Evolutionary conservation across 2,888 invertebrate genomes (phyloP), one percentile per base, ranked within the genome.

Genomic region (Oxycera nigricornis): DNA sequence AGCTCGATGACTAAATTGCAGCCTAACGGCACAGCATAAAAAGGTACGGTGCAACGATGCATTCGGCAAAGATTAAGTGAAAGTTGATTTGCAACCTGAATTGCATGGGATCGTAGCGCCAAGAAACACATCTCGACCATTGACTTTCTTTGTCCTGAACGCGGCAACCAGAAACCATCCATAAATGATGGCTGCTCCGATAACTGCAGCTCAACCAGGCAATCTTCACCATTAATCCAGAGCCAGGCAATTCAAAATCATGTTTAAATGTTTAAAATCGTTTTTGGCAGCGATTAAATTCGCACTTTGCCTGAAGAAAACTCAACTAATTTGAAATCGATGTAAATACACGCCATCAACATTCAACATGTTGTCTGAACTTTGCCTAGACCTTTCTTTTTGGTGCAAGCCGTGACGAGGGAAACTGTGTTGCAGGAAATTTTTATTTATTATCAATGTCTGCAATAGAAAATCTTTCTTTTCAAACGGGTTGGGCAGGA

Each of bases 311-410:
- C 24, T 24, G 11, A 24, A 55, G 55, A 24, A 9, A 3, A 17
- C n/a, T 22, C 17, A 4, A 55, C 55, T 55, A 55, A 55, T 55
- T 55, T 55, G 22, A 22, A 20, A 55, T 55, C 2, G 24, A 55
- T 55, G 55, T 55, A 4, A 22, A 24, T 55, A 46, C 22, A 55
- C 24, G 24, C 20, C 55, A 55, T 20, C 4, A 41, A 9, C n/a
- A 24, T 41, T 39, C 6, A 65, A 24, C 65, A 41, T 39, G 41
- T 2, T 11, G 52, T 55, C 31, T 52, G 70, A 70, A 70, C 52
- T 70, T 70, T 70, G 55, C 70, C 70, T 70, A 70, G 70, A 70
- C 70, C 70, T 70, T 70, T 70, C 52, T n/a, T 68, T 68, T 46
- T n/a, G 2, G n/a, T n/a, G 22, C 11, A 70, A 50, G 24, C 20